Conservation (phyloP, 1,140 invertebrate species). For the Trinorchestia longiramus region DNA sequence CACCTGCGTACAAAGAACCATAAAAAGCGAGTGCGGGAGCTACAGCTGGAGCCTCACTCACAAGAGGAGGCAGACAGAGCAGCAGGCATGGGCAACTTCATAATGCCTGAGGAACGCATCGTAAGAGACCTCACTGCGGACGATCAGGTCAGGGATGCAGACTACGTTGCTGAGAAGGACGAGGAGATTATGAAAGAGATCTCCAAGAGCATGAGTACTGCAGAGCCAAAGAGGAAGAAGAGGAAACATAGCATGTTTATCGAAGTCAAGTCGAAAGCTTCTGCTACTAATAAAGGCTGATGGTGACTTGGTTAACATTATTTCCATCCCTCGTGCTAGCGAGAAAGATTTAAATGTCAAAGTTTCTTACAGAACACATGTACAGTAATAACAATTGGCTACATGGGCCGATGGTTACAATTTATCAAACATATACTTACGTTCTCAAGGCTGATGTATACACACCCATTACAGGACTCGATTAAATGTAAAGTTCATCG, state of each 20-base stretch:
- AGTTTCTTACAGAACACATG: too few species aligned
- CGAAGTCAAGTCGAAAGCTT: neutral
- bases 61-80: constrained; percentile 40
- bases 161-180: neutral
- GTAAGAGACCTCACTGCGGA: neutral
- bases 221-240: neutral
- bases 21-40: constrained; percentile 31
- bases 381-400: too few species aligned
- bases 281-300: neutral
- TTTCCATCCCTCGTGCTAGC: neutral
- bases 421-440: too few species aligned
- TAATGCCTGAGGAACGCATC: constrained; percentile 38
- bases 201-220: neutral
- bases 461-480: too few species aligned
- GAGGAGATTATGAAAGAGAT: neutral
- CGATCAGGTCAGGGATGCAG: constrained; percentile 17
- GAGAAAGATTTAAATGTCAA: too few species aligned
- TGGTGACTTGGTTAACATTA: neutral
- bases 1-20: constrained; percentile 22
- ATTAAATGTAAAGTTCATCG: too few species aligned
- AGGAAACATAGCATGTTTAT: constrained; percentile 22
- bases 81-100: constrained; percentile 32
- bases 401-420: too few species aligned
- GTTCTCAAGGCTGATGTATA: too few species aligned
- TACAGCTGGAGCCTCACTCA: constrained; percentile 29